Conservation (phyloP, 35 echinoderm and acorn worm species). For the Holothuria glaberrima region DNA sequence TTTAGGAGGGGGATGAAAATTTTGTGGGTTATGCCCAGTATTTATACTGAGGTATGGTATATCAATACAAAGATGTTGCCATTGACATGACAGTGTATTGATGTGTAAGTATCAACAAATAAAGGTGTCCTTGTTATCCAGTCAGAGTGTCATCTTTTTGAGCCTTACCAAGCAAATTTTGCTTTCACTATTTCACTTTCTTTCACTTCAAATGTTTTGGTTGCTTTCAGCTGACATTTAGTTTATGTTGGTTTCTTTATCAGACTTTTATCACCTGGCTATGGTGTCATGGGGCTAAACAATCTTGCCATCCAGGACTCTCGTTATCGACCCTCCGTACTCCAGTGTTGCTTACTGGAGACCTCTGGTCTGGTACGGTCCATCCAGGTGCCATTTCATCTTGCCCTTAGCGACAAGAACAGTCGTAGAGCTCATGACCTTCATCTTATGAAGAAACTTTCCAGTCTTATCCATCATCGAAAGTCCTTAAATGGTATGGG, state of each 20-base stretch:
- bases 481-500: constrained; percentile 81
- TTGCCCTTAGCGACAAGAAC: constrained; percentile 97
- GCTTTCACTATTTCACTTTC: not conserved
- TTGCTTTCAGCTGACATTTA: too few species aligned
- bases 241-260: not conserved
- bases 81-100: too few species aligned
- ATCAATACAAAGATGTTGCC: too few species aligned
- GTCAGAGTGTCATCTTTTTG: too few species aligned
- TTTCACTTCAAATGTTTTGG: too few species aligned
- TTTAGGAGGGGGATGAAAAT: too few species aligned
- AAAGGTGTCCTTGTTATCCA: too few species aligned
- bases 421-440: constrained; percentile 95
- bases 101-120: too few species aligned
- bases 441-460: constrained; percentile 96
- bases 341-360: constrained; percentile 92
- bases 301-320: constrained; percentile 83
- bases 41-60: too few species aligned
- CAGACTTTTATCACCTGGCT: constrained; percentile 92
- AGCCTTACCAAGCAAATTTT: too few species aligned
- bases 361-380: constrained; percentile 74
- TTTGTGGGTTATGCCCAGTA: too few species aligned
- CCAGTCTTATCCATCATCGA: constrained; percentile 81
- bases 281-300: constrained; percentile 88
- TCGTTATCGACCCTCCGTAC: constrained; percentile 49
- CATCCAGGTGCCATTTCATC: constrained; percentile 94